Evolutionary conservation across 1,140 invertebrate genomes (phyloP), one percentile per base, ranked within the genome.

Genomic region (Anagrus nilaparvatae): DNA sequence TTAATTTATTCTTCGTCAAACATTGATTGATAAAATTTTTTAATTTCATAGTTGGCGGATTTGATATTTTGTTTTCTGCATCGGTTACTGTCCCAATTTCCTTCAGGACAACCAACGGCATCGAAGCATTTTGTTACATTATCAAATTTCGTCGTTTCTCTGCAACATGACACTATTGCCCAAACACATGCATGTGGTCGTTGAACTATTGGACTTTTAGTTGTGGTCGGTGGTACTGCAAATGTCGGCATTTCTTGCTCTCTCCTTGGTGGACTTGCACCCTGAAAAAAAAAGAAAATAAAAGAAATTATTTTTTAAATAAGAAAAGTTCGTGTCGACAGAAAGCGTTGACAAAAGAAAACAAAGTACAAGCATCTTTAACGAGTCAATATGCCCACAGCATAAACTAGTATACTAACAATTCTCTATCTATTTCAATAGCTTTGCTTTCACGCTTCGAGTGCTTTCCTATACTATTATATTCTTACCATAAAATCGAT

Each of bases 81-180:
- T 0, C 78, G 78, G 51, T 73, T 75, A 0, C 63, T 53, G 46
- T 72, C 75, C 71, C 77, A 78, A 49, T 75, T 76, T 12, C 76
- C 64, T 4, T 74, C 76, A 1, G 71, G 67, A 56, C 81, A 84
- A 4, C 75, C 75, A 42, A 76, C 61, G 2, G 69, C 56, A 51
- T 79, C 76, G 55, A 84, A 84, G 54, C 81, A 84, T 5, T 61
- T 61, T 37, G 53, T 43, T 59, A 65, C 29, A 68, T 61, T 43
- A 48, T 47, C 40, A 51, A 50, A 59, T 52, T 63, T 60, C 7
- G 7, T 24, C 17, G 6, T 8, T 4, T n/a, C 12, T 5, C 9
- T 65, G 47, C 81, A 84, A 52, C 81, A 84, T 17, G 74, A 72
- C 9, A 81, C 61, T 5, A 83, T 73, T 0, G 80, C 79, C 71